Evolutionary conservation across 2,888 invertebrate genomes (phyloP).

Genomic region (Rhamnusium bicolor): DNA sequence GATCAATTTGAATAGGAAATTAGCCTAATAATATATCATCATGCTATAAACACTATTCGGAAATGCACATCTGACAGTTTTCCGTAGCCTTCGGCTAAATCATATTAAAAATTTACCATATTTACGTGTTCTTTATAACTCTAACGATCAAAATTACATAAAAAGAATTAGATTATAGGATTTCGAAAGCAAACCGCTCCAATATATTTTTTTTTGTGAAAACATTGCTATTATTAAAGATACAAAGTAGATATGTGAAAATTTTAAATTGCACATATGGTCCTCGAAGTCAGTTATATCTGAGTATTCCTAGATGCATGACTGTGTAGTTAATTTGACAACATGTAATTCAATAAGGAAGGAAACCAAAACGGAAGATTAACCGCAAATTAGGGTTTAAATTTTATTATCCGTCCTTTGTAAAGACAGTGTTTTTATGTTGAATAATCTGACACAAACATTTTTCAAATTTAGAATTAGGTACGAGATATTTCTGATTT

Average conservation of each 20-base stretch:
- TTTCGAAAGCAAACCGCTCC: constrained; percentile 22
- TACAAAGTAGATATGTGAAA: neutral
- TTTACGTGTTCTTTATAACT: constrained; percentile 10
- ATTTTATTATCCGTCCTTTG: too few species aligned
- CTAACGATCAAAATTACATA: constrained; percentile 10
- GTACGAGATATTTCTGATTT: too few species aligned
- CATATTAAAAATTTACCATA: constrained; percentile 45
- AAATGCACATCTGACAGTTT: constrained; percentile 62
- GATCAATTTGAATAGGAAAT: constrained; percentile 64
- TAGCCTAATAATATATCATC: constrained; percentile 59
- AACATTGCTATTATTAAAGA: neutral
- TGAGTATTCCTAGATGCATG: neutral
- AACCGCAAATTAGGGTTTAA: too few species aligned
- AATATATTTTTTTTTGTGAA: neutral
- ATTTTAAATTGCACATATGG: neutral
- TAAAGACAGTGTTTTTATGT: too few species aligned
- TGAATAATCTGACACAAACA: too few species aligned
- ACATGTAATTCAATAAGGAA: neutral
- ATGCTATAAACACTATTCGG: constrained; percentile 57
- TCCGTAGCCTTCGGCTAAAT: constrained; percentile 55
- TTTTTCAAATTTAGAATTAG: too few species aligned
- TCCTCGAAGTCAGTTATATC: neutral
- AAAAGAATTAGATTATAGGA: constrained; percentile 26
- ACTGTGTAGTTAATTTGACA: neutral
- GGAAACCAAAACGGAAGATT: neutral